Evolutionary conservation across 2,888 invertebrate species (phyloP).

Genomic region (Cryptus armator): DNA sequence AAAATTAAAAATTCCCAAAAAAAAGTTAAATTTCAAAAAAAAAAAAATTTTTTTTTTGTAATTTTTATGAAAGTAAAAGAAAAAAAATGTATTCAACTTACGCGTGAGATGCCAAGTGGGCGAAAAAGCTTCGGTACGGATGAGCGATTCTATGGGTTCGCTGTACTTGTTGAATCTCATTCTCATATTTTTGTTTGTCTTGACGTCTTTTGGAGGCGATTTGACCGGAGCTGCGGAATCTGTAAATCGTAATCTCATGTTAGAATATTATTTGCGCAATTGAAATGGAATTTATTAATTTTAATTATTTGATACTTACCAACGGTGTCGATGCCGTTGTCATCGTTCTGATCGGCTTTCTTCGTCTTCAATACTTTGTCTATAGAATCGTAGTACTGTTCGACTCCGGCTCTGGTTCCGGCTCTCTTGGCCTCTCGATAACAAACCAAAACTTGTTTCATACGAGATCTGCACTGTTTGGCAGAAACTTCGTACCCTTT

Average conservation of each 20-base stretch:
- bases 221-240: slow-evolving; percentile 78
- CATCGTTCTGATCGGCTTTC: slow-evolving; percentile 70
- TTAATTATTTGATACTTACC: slow-evolving; percentile 74
- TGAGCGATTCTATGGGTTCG: slow-evolving; percentile 79
- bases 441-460: slow-evolving; percentile 83
- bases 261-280: background rate
- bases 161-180: slow-evolving; percentile 80
- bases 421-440: slow-evolving; percentile 83
- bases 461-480: slow-evolving; percentile 83
- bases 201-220: slow-evolving; percentile 82
- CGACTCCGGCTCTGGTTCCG: slow-evolving; percentile 81
- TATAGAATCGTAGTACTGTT: slow-evolving; percentile 83
- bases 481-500: slow-evolving; percentile 83
- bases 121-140: slow-evolving; percentile 81
- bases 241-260: slow-evolving; percentile 56
- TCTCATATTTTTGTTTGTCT: slow-evolving; percentile 82
- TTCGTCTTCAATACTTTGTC: slow-evolving; percentile 81
- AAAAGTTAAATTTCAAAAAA: too few species aligned
- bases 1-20: too few species aligned
- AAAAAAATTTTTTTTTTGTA: too few species aligned
- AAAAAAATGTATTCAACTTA: slow-evolving; percentile 64
- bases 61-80: too few species aligned
- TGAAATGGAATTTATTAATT: too few species aligned
- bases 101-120: slow-evolving; percentile 80
- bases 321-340: slow-evolving; percentile 81